Conservation (phyloP, 1,140 invertebrate species). For the Drosophila kohkoa region DNA sequence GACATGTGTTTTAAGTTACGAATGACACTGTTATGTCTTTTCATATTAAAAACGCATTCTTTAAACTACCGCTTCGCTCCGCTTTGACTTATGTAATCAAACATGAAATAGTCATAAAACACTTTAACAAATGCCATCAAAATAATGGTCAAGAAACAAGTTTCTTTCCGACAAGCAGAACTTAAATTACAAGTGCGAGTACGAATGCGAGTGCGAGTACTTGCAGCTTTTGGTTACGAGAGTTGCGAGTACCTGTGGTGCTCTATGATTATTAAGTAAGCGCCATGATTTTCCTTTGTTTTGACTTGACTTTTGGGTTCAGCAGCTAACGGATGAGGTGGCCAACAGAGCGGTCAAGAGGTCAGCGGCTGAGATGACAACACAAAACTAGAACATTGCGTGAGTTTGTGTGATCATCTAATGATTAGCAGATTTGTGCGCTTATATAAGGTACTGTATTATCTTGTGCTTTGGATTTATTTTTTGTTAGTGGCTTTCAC, state of each 20-base stretch:
- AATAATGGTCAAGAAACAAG: slow-evolving; percentile 64
- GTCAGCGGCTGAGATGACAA: slow-evolving; percentile 31
- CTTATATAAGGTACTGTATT: slow-evolving; percentile 35
- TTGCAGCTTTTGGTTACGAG: too few species aligned
- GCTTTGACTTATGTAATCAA: slow-evolving; percentile 63
- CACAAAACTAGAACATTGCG: slow-evolving; percentile 39
- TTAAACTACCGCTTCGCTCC: slow-evolving; percentile 57
- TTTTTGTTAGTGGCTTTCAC: slow-evolving; percentile 53
- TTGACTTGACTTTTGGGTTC: slow-evolving; percentile 4
- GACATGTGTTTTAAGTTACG: slow-evolving; percentile 65
- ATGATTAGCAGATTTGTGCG: neutral
- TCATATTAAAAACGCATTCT: slow-evolving; percentile 73
- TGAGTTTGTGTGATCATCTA: slow-evolving; percentile 7
- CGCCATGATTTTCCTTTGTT: neutral
- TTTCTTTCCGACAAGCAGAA: slow-evolving; percentile 52
- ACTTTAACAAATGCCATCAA: slow-evolving; percentile 53
- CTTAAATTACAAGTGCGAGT: slow-evolving; percentile 8
- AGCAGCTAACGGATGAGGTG: slow-evolving; percentile 32
- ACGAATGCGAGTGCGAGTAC: slow-evolving; percentile 1
- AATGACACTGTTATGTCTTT: slow-evolving; percentile 62
- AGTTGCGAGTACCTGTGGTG: too few species aligned
- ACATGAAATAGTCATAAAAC: slow-evolving; percentile 56
- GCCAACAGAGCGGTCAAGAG: slow-evolving; percentile 27
- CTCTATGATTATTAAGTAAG: slow-evolving; percentile 14
- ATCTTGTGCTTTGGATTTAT: neutral